Conservation (phyloP, 2,113 vertebrate species). For the Acinonyx jubatus region DNA sequence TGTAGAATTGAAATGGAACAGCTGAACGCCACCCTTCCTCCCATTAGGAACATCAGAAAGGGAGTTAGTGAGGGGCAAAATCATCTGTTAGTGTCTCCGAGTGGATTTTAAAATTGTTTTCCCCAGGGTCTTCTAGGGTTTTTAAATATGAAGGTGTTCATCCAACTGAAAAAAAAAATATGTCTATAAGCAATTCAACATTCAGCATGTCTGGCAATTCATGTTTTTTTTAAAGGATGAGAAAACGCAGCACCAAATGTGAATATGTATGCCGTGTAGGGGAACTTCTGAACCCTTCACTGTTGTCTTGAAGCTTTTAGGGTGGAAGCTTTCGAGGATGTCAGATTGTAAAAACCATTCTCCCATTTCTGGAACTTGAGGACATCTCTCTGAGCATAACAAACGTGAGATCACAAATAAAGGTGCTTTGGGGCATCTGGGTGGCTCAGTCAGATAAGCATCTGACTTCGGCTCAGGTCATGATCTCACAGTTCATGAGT, state of each 20-base stretch:
- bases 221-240: slow-evolving; percentile 40
- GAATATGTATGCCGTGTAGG: background rate
- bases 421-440: background rate
- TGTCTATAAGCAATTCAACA: slow-evolving; percentile 58
- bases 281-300: background rate
- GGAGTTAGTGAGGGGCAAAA: background rate
- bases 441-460: too few relatives aligned
- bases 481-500: too few relatives aligned
- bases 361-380: background rate
- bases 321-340: background rate
- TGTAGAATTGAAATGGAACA: slow-evolving; percentile 50
- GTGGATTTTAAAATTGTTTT: slow-evolving; percentile 53
- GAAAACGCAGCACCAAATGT: slow-evolving; percentile 34
- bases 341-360: slow-evolving; percentile 35
- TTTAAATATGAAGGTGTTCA: slow-evolving; percentile 60
- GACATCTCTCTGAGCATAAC: background rate
- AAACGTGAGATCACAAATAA: slow-evolving; percentile 5
- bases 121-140: slow-evolving; percentile 3
- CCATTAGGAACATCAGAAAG: background rate
- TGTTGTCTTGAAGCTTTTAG: background rate
- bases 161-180: slow-evolving; percentile 30
- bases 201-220: slow-evolving; percentile 60
- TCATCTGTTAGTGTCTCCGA: slow-evolving; percentile 25
- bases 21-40: background rate
- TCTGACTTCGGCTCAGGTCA: too few relatives aligned